Conservation (phyloP, 37 sponge, comb jelly and placozoan genomes). For the Chondrilla cf. caribensis region DNA sequence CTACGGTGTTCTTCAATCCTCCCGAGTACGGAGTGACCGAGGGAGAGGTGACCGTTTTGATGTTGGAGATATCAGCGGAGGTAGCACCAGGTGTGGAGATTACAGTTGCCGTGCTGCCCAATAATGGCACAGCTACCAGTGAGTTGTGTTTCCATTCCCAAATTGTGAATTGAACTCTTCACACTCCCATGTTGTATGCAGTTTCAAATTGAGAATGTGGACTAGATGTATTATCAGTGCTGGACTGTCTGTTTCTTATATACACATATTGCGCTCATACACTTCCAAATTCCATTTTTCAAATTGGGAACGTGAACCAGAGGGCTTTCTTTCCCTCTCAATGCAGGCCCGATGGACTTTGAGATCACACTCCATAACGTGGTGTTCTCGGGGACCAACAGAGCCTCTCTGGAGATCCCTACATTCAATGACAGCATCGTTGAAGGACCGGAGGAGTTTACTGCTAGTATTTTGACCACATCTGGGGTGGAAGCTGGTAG, state of each 20-base stretch:
- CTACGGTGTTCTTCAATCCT: background rate
- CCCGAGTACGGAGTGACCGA: background rate
- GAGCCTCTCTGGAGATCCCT: background rate
- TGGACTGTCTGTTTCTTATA: too few relatives aligned
- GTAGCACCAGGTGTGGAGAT: background rate
- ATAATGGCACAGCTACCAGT: slow-evolving; percentile 4
- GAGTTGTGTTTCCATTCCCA: background rate
- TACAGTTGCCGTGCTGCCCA: background rate
- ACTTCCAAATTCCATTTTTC: too few relatives aligned
- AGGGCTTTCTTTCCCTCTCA: too few relatives aligned
- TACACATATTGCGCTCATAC: too few relatives aligned
- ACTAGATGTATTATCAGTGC: too few relatives aligned
- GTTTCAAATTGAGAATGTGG: too few relatives aligned
- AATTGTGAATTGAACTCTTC: too few relatives aligned
- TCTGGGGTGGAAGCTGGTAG: background rate
- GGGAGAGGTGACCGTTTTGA: background rate
- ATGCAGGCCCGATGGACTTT: background rate
- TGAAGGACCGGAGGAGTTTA: slow-evolving; percentile 8
- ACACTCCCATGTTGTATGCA: too few relatives aligned
- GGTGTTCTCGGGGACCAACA: slow-evolving; percentile 1
- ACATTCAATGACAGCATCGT: background rate
- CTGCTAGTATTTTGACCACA: background rate
- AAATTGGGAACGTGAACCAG: too few relatives aligned
- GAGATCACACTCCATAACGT: background rate
- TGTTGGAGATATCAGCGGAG: background rate